Evolutionary conservation across 2,113 vertebrate species (phyloP).

Genomic region (Catharus minimus): DNA sequence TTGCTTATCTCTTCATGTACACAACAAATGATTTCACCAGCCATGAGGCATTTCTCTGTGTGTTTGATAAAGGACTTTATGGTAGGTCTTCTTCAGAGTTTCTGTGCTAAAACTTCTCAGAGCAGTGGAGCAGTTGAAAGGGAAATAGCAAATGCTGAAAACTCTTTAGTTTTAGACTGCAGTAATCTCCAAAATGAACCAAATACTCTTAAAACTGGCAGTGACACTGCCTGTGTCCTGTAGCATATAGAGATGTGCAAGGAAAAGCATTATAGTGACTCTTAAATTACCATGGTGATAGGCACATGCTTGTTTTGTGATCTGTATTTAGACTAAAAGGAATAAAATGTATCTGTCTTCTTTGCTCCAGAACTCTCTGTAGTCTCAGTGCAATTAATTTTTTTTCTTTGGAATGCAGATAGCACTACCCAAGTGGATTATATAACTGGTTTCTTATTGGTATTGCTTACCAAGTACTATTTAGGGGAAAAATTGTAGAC

Average conservation of each 20-base stretch:
- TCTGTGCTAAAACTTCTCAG: neutral
- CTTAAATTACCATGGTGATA: slow-evolving; percentile 1
- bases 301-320: neutral
- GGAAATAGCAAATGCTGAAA: neutral
- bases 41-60: neutral
- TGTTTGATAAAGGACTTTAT: neutral
- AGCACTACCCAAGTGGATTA: neutral
- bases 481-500: neutral
- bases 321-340: neutral
- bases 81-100: neutral
- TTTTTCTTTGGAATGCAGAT: neutral
- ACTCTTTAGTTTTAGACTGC: neutral
- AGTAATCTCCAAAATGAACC: neutral
- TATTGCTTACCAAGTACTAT: neutral
- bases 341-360: neutral
- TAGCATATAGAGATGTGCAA: neutral
- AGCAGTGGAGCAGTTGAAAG: neutral
- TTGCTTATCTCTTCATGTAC: neutral
- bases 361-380: neutral
- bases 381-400: neutral
- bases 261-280: neutral
- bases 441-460: neutral
- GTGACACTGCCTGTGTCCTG: neutral
- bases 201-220: neutral
- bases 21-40: neutral